These are phyloP conservation scores for Grapholita molesta DNA, from an alignment of 1,140 invertebrate species.

Conservation along the genomic window DNA sequence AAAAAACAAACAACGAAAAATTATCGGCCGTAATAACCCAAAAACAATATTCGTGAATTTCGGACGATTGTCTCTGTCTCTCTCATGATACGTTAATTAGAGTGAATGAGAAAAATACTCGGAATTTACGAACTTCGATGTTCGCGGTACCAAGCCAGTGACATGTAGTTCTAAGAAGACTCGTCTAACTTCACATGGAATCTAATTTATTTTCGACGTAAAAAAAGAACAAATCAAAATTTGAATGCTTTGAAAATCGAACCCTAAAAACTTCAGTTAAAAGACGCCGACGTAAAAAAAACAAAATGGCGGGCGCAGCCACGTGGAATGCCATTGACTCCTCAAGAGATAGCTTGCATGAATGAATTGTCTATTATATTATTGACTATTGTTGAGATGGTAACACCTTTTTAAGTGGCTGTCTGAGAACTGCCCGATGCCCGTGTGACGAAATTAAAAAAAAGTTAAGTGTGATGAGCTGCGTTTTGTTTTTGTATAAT, in stretches of 20 bases:
- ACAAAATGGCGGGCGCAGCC: constrained; percentile 20
- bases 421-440: not conserved
- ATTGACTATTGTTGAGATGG: not conserved
- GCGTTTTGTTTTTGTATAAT: not conserved
- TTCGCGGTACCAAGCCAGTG: no score
- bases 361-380: constrained; percentile 20
- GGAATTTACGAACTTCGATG: no score
- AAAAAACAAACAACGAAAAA: no score
- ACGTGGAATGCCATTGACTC: constrained; percentile 22
- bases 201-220: not conserved
- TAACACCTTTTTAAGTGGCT: constrained; percentile 16
- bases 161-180: no score
- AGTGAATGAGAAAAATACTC: no score
- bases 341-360: constrained; percentile 12
- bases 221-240: no score
- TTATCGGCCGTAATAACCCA: no score
- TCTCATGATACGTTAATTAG: no score
- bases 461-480: not conserved
- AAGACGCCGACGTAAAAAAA: constrained; percentile 21
- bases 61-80: no score
- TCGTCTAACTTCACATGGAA: no score
- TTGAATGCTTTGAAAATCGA: not conserved
- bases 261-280: constrained; percentile 16
- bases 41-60: no score
- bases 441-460: not conserved